phyloP scores from a whole-genome alignment of 2,888 invertebrate species.

The Meloe dianella region DNA sequence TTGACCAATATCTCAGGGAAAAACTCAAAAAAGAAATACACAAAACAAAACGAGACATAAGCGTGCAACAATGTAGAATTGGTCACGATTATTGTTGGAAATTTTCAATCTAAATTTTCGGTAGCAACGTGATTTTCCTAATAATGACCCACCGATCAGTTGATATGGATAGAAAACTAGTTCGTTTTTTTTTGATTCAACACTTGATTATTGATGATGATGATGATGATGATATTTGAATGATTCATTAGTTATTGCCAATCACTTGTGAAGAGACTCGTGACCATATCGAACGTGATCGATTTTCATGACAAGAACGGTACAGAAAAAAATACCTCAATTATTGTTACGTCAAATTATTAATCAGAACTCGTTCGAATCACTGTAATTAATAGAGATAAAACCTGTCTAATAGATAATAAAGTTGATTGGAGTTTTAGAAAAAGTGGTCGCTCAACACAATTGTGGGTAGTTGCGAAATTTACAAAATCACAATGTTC shows the following conservation, averaged over 20 bases:
- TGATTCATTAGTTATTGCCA: slow-evolving; percentile 11
- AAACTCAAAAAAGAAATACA: neutral
- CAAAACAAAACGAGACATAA: neutral
- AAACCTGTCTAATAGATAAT: no score
- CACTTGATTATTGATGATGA: neutral
- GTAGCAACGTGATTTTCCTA: slow-evolving; percentile 8
- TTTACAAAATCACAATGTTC: no score
- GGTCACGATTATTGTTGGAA: neutral
- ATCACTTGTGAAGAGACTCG: slow-evolving; percentile 6
- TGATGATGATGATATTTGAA: slow-evolving; percentile 10
- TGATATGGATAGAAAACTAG: neutral
- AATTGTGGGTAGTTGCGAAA: no score
- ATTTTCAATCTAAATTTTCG: neutral
- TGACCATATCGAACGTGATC: slow-evolving; percentile 10
- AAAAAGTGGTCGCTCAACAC: no score
- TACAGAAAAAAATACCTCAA: neutral
- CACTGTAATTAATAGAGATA: no score
- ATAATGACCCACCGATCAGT: neutral
- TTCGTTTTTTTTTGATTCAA: slow-evolving; percentile 1
- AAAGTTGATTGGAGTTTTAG: no score
- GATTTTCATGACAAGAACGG: neutral
- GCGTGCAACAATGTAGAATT: neutral
- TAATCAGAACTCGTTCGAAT: neutral
- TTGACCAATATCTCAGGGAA: neutral
- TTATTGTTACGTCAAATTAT: neutral